A percentile compares a stretch with the other conserved stretches of the same genome.
phyloP scores from a whole-genome alignment of 2,113 vertebrate genomes.

The Centropristis striata region DNA sequence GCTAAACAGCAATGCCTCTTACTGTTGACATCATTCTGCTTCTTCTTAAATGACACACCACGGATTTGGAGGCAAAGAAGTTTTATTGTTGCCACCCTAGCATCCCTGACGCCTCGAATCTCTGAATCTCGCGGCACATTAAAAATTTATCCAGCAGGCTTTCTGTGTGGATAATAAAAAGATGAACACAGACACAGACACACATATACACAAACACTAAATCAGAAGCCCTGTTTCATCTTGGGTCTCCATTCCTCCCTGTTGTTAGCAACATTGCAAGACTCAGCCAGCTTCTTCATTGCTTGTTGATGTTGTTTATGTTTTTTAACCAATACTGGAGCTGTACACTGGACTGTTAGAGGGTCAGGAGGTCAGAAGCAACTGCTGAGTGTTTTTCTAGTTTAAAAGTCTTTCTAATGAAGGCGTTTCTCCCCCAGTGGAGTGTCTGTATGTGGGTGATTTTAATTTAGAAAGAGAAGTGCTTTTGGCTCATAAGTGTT shows the following conservation, averaged over 20 bases:
- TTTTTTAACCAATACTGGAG: not conserved
- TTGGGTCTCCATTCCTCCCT: conserved; percentile 8
- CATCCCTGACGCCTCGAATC: conserved; percentile 57
- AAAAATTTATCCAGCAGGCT: conserved; percentile 72
- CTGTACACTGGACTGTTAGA: not conserved
- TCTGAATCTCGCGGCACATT: conserved; percentile 69
- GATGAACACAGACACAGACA: conserved; percentile 28
- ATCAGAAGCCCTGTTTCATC: conserved; percentile 49
- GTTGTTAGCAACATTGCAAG: conserved; percentile 4
- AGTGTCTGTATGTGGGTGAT: conserved; percentile 12
- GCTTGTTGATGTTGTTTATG: conserved; percentile 20
- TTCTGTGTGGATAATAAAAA: conserved; percentile 73
- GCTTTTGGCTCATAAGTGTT: not conserved
- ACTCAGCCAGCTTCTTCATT: not conserved
- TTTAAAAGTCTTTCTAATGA: conserved; percentile 7
- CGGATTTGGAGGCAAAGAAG: conserved; percentile 64
- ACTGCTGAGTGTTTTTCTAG: conserved; percentile 18
- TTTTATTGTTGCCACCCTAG: conserved; percentile 67
- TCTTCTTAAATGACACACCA: conserved; percentile 66
- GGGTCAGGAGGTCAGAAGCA: conserved; percentile 41
- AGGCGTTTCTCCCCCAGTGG: not conserved
- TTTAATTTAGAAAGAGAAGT: conserved; percentile 28
- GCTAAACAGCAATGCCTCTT: conserved; percentile 40
- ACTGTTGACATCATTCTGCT: conserved; percentile 63
- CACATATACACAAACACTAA: conserved; percentile 30